phyloP scores from a whole-genome alignment of 1,140 invertebrate species.

The Rhyzopertha dominica region DNA sequence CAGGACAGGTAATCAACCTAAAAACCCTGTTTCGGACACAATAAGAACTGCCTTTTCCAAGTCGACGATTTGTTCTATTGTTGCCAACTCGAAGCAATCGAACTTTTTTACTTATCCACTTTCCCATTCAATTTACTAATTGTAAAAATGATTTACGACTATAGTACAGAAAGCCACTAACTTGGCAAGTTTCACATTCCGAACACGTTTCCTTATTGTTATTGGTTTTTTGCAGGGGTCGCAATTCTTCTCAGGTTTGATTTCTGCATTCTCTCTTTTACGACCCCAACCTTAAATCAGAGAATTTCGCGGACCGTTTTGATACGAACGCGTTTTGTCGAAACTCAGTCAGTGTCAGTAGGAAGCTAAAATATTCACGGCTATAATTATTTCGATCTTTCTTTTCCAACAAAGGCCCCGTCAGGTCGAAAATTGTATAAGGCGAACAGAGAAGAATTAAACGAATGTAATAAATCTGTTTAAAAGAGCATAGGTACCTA shows the following conservation, averaged over 20 bases:
- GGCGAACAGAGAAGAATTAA: conserved; percentile 1
- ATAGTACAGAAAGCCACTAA: neutral
- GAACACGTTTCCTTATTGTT: conserved; percentile 4
- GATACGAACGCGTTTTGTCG: too few relatives aligned
- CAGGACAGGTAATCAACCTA: too few relatives aligned
- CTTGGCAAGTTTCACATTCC: conserved; percentile 4
- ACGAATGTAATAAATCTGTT: conserved; percentile 6
- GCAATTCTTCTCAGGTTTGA: neutral
- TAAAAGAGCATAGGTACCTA: neutral
- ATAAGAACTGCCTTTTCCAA: too few relatives aligned
- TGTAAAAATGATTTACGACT: conserved; percentile 8
- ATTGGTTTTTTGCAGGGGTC: conserved; percentile 3
- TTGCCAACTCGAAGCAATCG: too few relatives aligned
- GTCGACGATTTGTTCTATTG: too few relatives aligned
- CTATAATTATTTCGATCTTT: too few relatives aligned
- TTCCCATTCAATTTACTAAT: conserved; percentile 10
- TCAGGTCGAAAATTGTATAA: conserved; percentile 2
- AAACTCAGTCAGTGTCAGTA: too few relatives aligned
- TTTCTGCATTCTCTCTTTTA: conserved; percentile 3
- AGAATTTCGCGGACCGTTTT: too few relatives aligned
- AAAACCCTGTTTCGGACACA: too few relatives aligned
- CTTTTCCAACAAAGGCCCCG: too few relatives aligned
- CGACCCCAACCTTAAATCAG: too few relatives aligned
- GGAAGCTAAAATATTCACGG: too few relatives aligned
- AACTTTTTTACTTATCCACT: conserved; percentile 5